Percentiles rank a stretch among this genome's conserved stretches.
Conservation (phyloP, 2,113 vertebrate genomes). For the Anseranas semipalmata region DNA sequence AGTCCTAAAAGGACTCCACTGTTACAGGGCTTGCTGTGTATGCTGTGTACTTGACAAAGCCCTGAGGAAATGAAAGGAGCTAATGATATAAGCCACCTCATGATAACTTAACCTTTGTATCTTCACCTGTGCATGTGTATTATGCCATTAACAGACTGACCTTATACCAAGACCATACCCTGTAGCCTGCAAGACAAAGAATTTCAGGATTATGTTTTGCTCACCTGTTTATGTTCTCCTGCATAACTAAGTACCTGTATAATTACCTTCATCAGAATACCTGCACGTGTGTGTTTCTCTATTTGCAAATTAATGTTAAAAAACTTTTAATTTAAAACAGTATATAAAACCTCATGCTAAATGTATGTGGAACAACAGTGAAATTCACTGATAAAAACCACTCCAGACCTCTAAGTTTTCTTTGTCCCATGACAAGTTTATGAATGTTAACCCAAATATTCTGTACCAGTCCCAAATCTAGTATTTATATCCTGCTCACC, state of each 20-base stretch:
- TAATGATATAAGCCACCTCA: not conserved
- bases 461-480: not conserved
- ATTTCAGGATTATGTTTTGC: not conserved
- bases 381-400: not conserved
- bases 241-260: not conserved
- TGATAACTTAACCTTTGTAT: not conserved
- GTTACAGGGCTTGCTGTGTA: not conserved
- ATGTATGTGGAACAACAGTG: not conserved
- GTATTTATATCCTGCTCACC: not conserved
- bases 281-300: not conserved
- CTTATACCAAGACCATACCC: not conserved
- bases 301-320: not conserved
- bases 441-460: not conserved
- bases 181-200: not conserved
- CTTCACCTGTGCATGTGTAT: not conserved
- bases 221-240: not conserved
- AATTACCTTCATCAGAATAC: not conserved
- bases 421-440: not conserved
- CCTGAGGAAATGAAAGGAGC: not conserved
- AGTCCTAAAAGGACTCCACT: not conserved
- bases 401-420: not conserved
- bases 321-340: not conserved
- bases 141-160: not conserved
- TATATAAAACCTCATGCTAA: not conserved
- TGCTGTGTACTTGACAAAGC: not conserved